Base-by-base conservation (phyloP, 1,140 invertebrate genomes). In the Pinna nobilis region DNA sequence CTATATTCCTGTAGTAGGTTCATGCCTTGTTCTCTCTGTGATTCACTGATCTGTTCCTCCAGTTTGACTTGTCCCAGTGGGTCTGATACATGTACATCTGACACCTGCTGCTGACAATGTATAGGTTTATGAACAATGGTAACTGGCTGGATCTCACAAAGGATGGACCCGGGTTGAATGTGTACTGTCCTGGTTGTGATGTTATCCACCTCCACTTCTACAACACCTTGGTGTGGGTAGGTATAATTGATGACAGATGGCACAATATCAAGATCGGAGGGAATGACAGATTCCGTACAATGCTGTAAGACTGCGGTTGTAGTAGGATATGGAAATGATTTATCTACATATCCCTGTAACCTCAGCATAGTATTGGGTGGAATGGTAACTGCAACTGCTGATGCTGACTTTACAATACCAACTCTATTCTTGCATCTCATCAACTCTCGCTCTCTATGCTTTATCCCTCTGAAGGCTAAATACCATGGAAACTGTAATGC, bases 401-500 rank as follows among this genome's bases (percentile, higher is more conserved):
- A 30, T 49, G 50, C 49, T 47, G 35, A 32, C 15, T 55, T 61
- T 6, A 74, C 44, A 28, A 69, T 39, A n/a, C 33, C 65, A 28
- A 74, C 15, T 18, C 25, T 32, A n/a, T 55, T 55, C 7, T 57
- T 57, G 20, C 50, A 53, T 13, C 57, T 37, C 6, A 3, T 18
- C 5, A 74, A 32, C 49, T 63, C 57, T 57, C 44, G 68, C 32
- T 74, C 72, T 25, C 59, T 47, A 3, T 69, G 28, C 1, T 39
- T 11, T 9, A 74, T 63, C 23, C 57, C 44, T 25, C 72, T 13
- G 33, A 74, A 74, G 6, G 66, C 30, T 18, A 68, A 35, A 55
- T 69, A 74, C 72, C 65, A 74, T 20, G 55, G 57, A 41, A 60
- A 69, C 15, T 32, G 33, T n/a, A 74, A n/a, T 15, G 37, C 23